phyloP scores from a whole-genome alignment of 2,797 vertebrate species.

The Neopelma chrysocephalum region DNA sequence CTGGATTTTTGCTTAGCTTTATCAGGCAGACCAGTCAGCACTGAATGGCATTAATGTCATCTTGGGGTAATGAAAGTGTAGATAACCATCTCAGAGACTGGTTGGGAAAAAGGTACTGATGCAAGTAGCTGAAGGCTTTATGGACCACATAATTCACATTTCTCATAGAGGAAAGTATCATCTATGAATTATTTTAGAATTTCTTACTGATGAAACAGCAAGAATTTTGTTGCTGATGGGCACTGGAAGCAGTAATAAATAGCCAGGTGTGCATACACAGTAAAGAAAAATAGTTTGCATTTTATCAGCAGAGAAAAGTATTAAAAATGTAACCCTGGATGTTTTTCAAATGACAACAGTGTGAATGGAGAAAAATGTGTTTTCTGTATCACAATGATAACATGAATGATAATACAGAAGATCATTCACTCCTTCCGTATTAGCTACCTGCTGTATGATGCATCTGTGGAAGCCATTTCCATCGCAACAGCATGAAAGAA shows the following conservation, averaged over 20 bases:
- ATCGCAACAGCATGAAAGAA: background rate
- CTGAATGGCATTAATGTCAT: conserved; percentile 25
- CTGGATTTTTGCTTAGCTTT: background rate
- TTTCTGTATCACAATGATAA: background rate
- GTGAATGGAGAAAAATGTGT: background rate
- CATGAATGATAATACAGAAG: background rate
- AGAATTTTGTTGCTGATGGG: conserved; percentile 36
- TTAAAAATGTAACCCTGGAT: background rate
- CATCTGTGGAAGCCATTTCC: background rate
- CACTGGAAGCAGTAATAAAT: conserved; percentile 1
- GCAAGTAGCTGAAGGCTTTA: conserved; percentile 12
- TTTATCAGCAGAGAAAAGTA: conserved; percentile 4
- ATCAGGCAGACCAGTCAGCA: conserved; percentile 20
- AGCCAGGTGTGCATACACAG: background rate
- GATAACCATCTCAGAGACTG: background rate
- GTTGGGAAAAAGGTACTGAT: background rate
- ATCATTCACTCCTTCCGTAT: background rate
- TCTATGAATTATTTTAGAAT: conserved; percentile 12
- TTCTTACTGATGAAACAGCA: conserved; percentile 41
- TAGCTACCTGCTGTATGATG: background rate
- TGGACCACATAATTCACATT: background rate
- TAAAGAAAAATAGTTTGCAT: conserved; percentile 28
- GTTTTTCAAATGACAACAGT: background rate
- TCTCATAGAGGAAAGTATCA: background rate
- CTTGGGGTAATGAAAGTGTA: conserved; percentile 10